phyloP scores from a whole-genome alignment of 2,888 invertebrate species.

The Ennomos erosarius region DNA sequence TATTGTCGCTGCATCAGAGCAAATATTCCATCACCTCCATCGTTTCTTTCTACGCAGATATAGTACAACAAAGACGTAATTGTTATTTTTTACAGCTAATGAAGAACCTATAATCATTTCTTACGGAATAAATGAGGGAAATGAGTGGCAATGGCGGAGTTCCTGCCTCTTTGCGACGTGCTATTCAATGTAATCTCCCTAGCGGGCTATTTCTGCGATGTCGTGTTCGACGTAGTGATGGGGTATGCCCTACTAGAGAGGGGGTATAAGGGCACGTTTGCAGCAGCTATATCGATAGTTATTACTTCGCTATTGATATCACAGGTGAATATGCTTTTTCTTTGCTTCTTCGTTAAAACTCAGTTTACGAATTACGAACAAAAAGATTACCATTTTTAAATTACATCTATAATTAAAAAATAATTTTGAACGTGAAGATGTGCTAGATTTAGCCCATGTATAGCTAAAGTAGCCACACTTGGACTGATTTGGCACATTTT shows the following conservation, averaged over 20 bases:
- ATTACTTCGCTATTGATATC: constrained; percentile 90
- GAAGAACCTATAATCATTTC: constrained; percentile 38
- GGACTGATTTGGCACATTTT: too few species aligned
- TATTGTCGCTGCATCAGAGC: too few species aligned
- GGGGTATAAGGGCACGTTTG: constrained; percentile 87
- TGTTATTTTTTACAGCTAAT: constrained; percentile 44
- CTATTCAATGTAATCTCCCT: constrained; percentile 96
- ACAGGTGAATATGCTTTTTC: constrained; percentile 76
- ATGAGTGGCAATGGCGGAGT: constrained; percentile 89
- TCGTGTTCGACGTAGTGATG: constrained; percentile 94
- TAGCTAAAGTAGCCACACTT: too few species aligned
- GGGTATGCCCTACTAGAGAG: constrained; percentile 92
- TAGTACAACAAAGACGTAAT: not conserved
- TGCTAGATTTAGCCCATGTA: too few species aligned
- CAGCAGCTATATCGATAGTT: constrained; percentile 89
- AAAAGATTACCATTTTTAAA: too few species aligned
- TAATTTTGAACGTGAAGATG: too few species aligned
- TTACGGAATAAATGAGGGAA: constrained; percentile 53
- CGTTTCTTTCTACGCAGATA: constrained; percentile 38
- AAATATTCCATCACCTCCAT: constrained; percentile 32
- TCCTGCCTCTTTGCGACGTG: constrained; percentile 95
- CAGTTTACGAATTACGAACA: too few species aligned
- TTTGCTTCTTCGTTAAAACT: too few species aligned
- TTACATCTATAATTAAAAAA: too few species aligned
- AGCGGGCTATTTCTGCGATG: constrained; percentile 95